A percentile compares a stretch with the other conserved stretches of the same genome.
These are phyloP conservation scores for Limonius californicus DNA, from an alignment of 1,140 invertebrate species.

Conservation along the genomic window DNA sequence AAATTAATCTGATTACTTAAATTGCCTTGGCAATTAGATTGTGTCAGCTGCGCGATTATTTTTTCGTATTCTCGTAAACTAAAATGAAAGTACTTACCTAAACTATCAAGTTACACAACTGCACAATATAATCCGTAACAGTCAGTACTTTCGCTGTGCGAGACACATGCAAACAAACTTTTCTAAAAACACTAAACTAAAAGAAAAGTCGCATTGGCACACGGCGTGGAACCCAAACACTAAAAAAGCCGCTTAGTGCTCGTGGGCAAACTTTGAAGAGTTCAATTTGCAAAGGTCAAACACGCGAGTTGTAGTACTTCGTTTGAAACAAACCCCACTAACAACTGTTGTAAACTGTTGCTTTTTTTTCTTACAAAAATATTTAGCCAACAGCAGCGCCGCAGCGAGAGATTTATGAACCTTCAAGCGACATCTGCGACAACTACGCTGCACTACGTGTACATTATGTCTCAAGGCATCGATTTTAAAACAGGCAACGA, in stretches of 20 bases:
- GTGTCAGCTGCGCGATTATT: too few relatives aligned
- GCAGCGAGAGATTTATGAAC: neutral
- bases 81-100: too few relatives aligned
- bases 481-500: too few relatives aligned
- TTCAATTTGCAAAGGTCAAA: neutral
- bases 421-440: neutral
- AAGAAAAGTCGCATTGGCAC: neutral
- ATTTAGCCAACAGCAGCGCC: neutral
- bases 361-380: neutral
- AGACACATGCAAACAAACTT: neutral
- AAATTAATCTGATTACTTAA: neutral
- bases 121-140: neutral
- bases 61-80: too few relatives aligned
- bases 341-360: slow-evolving; percentile 10
- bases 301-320: neutral
- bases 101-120: too few relatives aligned
- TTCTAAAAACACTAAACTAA: neutral
- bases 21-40: neutral
- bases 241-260: too few relatives aligned
- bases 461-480: neutral
- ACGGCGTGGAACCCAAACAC: too few relatives aligned
- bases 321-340: neutral
- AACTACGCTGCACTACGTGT: neutral
- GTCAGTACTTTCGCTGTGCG: neutral
- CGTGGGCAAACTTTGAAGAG: too few relatives aligned